Percentiles rank a stretch among this genome's conserved stretches.
phyloP scores from a whole-genome alignment of 2,888 invertebrate genomes.

The Trichogramma dendrolimi region DNA sequence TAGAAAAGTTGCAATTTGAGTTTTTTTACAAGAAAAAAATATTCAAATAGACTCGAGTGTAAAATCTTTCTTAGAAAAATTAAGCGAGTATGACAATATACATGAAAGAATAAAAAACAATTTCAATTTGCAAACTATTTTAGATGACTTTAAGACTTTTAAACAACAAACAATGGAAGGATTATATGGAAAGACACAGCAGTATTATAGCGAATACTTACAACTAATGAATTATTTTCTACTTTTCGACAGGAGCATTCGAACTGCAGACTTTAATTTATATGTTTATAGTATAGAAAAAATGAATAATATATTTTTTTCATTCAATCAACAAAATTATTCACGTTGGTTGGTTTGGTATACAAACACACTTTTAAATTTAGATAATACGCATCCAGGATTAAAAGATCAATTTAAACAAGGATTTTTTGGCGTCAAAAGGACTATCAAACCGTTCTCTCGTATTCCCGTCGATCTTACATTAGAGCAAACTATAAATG shows the following conservation, averaged over 20 bases:
- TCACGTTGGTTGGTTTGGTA: slow-evolving; percentile 40
- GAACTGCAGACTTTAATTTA: slow-evolving; percentile 38
- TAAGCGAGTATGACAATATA: too few species aligned
- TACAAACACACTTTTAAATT: slow-evolving; percentile 38
- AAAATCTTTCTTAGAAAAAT: too few species aligned
- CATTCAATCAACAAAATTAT: slow-evolving; percentile 44
- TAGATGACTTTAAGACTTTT: too few species aligned
- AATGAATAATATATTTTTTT: slow-evolving; percentile 42
- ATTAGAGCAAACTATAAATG: slow-evolving; percentile 33
- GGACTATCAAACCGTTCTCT: slow-evolving; percentile 35
- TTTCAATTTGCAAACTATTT: too few species aligned
- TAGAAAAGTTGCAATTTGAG: slow-evolving; percentile 20
- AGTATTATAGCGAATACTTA: slow-evolving; percentile 39
- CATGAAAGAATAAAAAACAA: too few species aligned
- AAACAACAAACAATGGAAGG: slow-evolving; percentile 33
- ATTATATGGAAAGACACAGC: slow-evolving; percentile 39
- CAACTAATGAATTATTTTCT: slow-evolving; percentile 37
- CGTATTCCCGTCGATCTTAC: slow-evolving; percentile 31
- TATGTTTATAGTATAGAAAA: slow-evolving; percentile 36
- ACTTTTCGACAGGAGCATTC: slow-evolving; percentile 35
- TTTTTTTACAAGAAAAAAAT: slow-evolving; percentile 19
- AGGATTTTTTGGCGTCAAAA: slow-evolving; percentile 40
- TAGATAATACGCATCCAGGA: slow-evolving; percentile 40
- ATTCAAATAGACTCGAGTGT: too few species aligned
- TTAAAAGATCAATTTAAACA: slow-evolving; percentile 33